Percentiles rank a stretch among this genome's conserved stretches.
phyloP scores from a whole-genome alignment of 2,113 vertebrate genomes.

The Triplophysa dalaica region DNA sequence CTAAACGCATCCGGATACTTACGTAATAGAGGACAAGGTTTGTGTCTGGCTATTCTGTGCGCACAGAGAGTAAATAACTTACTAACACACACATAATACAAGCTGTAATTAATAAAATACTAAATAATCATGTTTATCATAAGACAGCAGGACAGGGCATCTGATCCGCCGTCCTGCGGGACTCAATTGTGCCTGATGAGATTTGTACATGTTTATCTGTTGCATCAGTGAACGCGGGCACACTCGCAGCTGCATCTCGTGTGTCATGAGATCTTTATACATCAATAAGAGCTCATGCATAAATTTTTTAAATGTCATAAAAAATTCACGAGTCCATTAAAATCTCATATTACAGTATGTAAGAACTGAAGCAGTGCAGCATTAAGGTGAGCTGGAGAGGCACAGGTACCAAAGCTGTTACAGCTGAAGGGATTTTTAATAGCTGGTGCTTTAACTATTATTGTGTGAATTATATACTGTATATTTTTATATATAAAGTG shows the following conservation, averaged over 20 bases:
- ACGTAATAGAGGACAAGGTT: constrained; percentile 1
- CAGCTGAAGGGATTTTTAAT: no score
- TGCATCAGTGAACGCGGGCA: not conserved
- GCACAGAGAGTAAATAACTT: not conserved
- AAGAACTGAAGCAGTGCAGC: not conserved
- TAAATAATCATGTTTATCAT: constrained; percentile 25
- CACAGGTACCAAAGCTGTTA: no score
- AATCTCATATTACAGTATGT: constrained; percentile 33
- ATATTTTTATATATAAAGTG: no score
- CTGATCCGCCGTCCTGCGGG: not conserved
- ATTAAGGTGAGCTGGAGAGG: not conserved
- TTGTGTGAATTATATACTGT: no score
- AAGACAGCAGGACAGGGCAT: not conserved
- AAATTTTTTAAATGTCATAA: constrained; percentile 34
- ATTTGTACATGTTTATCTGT: not conserved
- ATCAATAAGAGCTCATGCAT: constrained; percentile 22
- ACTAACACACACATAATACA: constrained; percentile 16
- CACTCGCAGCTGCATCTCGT: not conserved
- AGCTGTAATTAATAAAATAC: not conserved
- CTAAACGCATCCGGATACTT: constrained; percentile 16
- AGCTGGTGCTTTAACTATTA: no score
- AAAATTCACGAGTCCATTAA: constrained; percentile 39
- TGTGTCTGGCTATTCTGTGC: constrained; percentile 4
- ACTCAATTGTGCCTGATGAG: not conserved
- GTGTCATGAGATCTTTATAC: constrained; percentile 31